phyloP scores from a whole-genome alignment of 2,888 invertebrate species.

The Stramonita haemastoma region DNA sequence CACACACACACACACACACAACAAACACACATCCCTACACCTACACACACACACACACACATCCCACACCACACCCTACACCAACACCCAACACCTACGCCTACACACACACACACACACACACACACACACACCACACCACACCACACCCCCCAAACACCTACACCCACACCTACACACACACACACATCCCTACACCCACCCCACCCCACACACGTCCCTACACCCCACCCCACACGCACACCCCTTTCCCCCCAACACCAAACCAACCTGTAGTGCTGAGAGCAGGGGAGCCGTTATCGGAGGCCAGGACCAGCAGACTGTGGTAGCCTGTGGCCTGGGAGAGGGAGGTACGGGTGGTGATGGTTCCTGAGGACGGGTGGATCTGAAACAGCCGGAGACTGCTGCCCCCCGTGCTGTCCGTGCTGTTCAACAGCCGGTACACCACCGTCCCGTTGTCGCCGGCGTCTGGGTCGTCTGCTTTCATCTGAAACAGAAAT shows the following conservation, averaged over 20 bases:
- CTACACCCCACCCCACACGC: not conserved
- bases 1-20: too few relatives aligned
- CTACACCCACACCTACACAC: not conserved
- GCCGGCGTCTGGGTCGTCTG: conserved; percentile 90
- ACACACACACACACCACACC: too few relatives aligned
- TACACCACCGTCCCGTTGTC: conserved; percentile 82
- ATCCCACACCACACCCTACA: too few relatives aligned
- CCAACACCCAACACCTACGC: too few relatives aligned
- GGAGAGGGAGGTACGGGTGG: conserved; percentile 86
- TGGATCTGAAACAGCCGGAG: conserved; percentile 65
- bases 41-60: not conserved
- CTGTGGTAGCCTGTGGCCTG: conserved; percentile 88
- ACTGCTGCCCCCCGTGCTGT: conserved; percentile 17
- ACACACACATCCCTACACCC: not conserved
- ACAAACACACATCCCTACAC: not conserved
- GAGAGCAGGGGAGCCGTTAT: conserved; percentile 91
- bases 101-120: too few relatives aligned
- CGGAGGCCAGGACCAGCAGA: conserved; percentile 89
- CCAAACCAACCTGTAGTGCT: conserved; percentile 84
- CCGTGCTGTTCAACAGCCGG: conserved; percentile 61
- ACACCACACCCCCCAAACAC: not conserved
- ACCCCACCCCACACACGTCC: not conserved
- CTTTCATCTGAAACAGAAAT: conserved; percentile 78
- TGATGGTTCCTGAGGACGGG: conserved; percentile 58
- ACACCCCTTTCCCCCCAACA: not conserved